Evolutionary conservation across 2,888 invertebrate species (phyloP).

Genomic region (Rambutsinella grinnellia): DNA sequence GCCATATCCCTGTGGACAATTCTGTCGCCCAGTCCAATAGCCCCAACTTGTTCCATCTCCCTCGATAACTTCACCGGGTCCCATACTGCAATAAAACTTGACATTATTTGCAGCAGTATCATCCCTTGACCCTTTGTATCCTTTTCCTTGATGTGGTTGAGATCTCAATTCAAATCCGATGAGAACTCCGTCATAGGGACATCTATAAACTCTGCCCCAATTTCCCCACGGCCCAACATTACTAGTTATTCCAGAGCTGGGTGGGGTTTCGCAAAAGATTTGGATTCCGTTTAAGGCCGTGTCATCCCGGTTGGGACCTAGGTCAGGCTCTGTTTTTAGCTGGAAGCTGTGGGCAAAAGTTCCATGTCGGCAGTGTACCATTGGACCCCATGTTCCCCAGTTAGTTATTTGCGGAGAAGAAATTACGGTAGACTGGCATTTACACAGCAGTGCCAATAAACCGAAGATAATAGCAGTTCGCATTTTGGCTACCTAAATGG

Average conservation of each 20-base stretch:
- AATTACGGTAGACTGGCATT: too few species aligned
- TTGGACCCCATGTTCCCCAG: slow-evolving; percentile 33
- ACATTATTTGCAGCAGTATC: slow-evolving; percentile 39
- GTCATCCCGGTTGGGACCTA: slow-evolving; percentile 10
- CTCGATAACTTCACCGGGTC: slow-evolving; percentile 29
- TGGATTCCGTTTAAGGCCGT: slow-evolving; percentile 4
- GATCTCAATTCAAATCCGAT: slow-evolving; percentile 36
- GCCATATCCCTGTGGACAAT: slow-evolving; percentile 36
- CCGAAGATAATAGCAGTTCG: too few species aligned
- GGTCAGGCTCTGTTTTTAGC: slow-evolving; percentile 24
- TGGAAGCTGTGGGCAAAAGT: slow-evolving; percentile 27
- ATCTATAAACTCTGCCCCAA: slow-evolving; percentile 27
- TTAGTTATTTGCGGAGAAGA: slow-evolving; percentile 18
- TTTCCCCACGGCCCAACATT: slow-evolving; percentile 3
- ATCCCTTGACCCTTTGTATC: slow-evolving; percentile 14
- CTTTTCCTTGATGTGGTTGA: slow-evolving; percentile 5
- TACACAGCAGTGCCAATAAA: too few species aligned
- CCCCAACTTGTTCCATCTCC: slow-evolving; percentile 50
- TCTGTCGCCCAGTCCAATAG: slow-evolving; percentile 16
- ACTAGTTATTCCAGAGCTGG: slow-evolving; percentile 15
- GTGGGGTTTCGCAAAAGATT: slow-evolving; percentile 23
- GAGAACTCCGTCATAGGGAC: slow-evolving; percentile 24
- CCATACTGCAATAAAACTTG: slow-evolving; percentile 18
- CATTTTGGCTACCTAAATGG: too few species aligned
- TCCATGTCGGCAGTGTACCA: slow-evolving; percentile 16